A percentile compares a stretch with the other conserved stretches of the same genome.
These are phyloP conservation scores for Luperina nickerlii DNA, from an alignment of 2,888 invertebrate genomes.

Conservation along the genomic window DNA sequence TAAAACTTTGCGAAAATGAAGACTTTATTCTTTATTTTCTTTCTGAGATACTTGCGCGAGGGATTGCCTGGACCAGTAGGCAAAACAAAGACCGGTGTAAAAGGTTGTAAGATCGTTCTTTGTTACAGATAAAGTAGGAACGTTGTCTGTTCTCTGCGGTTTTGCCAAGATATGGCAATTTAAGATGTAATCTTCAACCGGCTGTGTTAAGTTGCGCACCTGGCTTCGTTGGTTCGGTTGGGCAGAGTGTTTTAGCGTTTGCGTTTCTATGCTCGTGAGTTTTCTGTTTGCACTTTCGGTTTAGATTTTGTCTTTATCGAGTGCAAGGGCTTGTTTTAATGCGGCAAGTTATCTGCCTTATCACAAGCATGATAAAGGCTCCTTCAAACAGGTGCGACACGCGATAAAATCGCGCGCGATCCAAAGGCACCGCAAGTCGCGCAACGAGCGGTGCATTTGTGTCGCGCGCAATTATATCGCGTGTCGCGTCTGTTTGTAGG, in stretches of 20 bases:
- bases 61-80: background rate
- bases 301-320: background rate
- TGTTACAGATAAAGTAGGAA: conserved; percentile 21
- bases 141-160: background rate
- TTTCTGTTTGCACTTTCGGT: background rate
- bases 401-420: too few relatives aligned
- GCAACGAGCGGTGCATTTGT: too few relatives aligned
- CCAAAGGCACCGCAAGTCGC: too few relatives aligned
- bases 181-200: background rate
- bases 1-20: conserved; percentile 30
- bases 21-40: conserved; percentile 43
- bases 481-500: too few relatives aligned
- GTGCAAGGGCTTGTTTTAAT: background rate
- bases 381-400: too few relatives aligned
- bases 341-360: too few relatives aligned
- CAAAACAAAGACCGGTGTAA: conserved; percentile 1
- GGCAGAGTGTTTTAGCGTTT: background rate
- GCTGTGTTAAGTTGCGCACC: background rate
- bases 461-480: too few relatives aligned
- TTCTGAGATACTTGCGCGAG: conserved; percentile 12
- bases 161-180: conserved; percentile 15
- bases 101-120: background rate
- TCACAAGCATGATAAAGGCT: too few relatives aligned
- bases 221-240: background rate
- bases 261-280: background rate